These are phyloP conservation scores for Polypterus bichir DNA, from an alignment of 2,113 vertebrate species.

Conservation along the genomic window DNA sequence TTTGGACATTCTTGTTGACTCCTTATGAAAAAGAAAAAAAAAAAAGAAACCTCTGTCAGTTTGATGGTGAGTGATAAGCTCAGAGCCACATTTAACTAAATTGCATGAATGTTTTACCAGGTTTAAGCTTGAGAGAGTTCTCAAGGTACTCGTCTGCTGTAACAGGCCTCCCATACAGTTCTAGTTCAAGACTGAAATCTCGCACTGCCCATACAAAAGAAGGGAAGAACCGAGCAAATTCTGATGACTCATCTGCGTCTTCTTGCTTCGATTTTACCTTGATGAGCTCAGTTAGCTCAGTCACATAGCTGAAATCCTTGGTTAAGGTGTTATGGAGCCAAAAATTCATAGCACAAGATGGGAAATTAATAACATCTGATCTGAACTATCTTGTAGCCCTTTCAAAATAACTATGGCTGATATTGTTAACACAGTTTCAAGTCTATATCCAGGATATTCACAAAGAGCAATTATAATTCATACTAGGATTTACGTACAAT, in stretches of 20 bases:
- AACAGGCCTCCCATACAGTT: constrained; percentile 7
- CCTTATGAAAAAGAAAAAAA: constrained; percentile 6
- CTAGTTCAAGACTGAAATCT: constrained; percentile 38
- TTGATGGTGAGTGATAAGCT: too few species aligned
- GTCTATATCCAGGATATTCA: too few species aligned
- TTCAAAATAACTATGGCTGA: too few species aligned
- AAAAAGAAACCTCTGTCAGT: too few species aligned
- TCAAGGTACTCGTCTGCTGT: constrained; percentile 29
- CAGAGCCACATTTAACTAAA: too few species aligned
- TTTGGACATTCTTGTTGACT: not conserved
- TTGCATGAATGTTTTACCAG: constrained; percentile 7
- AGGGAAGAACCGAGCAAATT: constrained; percentile 43
- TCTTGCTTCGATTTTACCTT: constrained; percentile 26
- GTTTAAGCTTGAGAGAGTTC: constrained; percentile 17
- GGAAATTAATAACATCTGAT: not conserved
- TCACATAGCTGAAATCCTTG: constrained; percentile 31
- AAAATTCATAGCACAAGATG: not conserved
- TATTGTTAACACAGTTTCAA: too few species aligned
- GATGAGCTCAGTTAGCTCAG: constrained; percentile 40
- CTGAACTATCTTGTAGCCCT: too few species aligned
- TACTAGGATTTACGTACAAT: too few species aligned
- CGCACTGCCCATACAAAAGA: constrained; percentile 46
- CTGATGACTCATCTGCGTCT: constrained; percentile 10
- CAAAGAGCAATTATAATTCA: too few species aligned
- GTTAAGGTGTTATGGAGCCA: constrained; percentile 22